These are phyloP conservation scores for Leptestheria dahalacensis DNA, from an alignment of 1,140 invertebrate genomes.

Conservation along the genomic window DNA sequence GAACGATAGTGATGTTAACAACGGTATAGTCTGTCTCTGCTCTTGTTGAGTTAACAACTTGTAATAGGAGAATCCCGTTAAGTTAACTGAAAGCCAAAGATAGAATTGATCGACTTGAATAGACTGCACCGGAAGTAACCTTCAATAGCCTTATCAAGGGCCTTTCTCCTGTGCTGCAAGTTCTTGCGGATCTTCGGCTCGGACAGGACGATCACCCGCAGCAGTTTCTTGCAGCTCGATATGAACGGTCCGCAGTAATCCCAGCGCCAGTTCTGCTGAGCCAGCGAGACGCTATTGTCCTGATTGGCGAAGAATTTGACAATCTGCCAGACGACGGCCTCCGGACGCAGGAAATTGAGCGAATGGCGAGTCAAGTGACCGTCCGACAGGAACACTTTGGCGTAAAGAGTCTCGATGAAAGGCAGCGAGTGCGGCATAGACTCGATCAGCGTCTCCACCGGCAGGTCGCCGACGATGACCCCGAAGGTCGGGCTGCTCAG, in stretches of 20 bases:
- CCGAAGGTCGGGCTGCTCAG: slow-evolving; percentile 55
- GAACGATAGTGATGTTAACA: too few species aligned
- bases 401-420: slow-evolving; percentile 68
- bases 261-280: slow-evolving; percentile 22
- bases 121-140: slow-evolving; percentile 23
- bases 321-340: slow-evolving; percentile 60
- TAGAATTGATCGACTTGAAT: too few species aligned
- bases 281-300: slow-evolving; percentile 23
- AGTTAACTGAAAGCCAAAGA: too few species aligned
- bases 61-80: too few species aligned
- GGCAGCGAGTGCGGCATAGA: slow-evolving; percentile 69
- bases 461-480: slow-evolving; percentile 44
- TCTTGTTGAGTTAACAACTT: too few species aligned
- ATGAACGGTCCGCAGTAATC: slow-evolving; percentile 35
- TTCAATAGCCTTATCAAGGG: slow-evolving; percentile 68
- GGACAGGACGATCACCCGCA: slow-evolving; percentile 37
- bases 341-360: slow-evolving; percentile 43
- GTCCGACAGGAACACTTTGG: slow-evolving; percentile 41
- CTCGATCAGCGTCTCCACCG: slow-evolving; percentile 70
- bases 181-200: slow-evolving; percentile 40
- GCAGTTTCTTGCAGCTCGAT: slow-evolving; percentile 37
- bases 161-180: slow-evolving; percentile 45
- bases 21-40: too few species aligned
- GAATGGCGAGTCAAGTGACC: slow-evolving; percentile 21
- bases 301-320: slow-evolving; percentile 59